Conservation (phyloP, 2,797 vertebrate genomes). For the Lagorchestes hirsutus region DNA sequence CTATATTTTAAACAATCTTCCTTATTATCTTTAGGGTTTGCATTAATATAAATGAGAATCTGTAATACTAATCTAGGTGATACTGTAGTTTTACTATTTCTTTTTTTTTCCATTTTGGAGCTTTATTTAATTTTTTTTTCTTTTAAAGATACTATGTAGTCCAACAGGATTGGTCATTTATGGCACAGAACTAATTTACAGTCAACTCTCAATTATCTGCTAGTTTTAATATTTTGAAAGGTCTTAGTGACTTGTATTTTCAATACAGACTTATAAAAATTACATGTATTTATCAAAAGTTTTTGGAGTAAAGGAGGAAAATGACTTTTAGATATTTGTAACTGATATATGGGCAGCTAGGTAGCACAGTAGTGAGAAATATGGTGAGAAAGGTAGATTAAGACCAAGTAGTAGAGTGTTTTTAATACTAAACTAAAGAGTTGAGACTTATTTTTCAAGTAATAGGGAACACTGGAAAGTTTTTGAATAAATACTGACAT, state of each 20-base stretch:
- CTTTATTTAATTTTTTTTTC: too few relatives aligned
- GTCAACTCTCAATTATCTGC: too few relatives aligned
- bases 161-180: too few relatives aligned
- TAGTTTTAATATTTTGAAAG: background rate
- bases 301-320: background rate
- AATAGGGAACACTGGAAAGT: background rate
- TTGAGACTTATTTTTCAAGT: background rate
- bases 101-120: too few relatives aligned
- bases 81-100: background rate
- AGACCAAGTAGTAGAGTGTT: background rate
- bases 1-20: background rate
- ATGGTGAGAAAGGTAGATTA: background rate
- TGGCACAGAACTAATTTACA: too few relatives aligned
- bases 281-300: background rate
- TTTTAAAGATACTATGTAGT: too few relatives aligned
- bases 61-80: accelerated
- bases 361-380: background rate
- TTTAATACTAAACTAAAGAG: background rate
- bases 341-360: accelerated
- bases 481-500: background rate
- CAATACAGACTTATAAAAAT: background rate
- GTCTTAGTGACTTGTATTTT: background rate
- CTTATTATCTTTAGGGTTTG: background rate
- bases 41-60: accelerated
- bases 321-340: background rate